Base-by-base conservation (phyloP, 2,888 invertebrate species). In the Caenorhabditis sp. region DNA sequence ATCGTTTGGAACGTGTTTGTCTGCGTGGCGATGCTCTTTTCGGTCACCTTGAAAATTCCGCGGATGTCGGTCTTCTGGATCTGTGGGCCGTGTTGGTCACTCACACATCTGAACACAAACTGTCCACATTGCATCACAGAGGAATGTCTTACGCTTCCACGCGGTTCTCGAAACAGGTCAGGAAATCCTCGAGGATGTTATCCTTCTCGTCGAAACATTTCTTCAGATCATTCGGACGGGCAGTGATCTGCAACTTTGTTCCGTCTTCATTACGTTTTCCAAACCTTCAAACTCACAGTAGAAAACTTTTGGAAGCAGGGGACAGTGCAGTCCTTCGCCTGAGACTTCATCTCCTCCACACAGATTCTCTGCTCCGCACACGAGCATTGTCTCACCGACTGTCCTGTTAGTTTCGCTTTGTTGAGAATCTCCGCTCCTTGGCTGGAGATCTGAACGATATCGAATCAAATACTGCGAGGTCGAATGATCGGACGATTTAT, bases 311-410 rank as follows among this genome's bases (percentile, higher is more conserved):
- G 50, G 79, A 87, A 87, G 72, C 87, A 87, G 7, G 80, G 83
- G 24, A 82, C 81, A 7, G 85, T 83, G 59, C 87, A 87, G 35
- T 76, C 83, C 41, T 83, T 81, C 8, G 83, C 87, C 56, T 87
- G 87, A 22, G 45, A 27, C 65, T 86, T 86, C 83, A 87, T 87
- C 55, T 86, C 87, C 5, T 82, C 84, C 7, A 85, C 82, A 77
- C 87, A 87, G 6, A 80, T 68, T 39, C 73, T 65, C 59, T 87
- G 86, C 50, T 87, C 87, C 1, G 65, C 55, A 70, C 87, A 87
- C 15, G 85, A 83, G 70, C 87, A 87, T 65, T 87, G 86, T 43
- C 87, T 46, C 5, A 87, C 80, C 0, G 75, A 79, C 35, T 79
- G 78, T 1, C 79, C 79, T 0, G 63, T 55, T 1, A 82, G 24